Conservation (phyloP, 2,797 vertebrate genomes). For the Sciurus carolinensis region DNA sequence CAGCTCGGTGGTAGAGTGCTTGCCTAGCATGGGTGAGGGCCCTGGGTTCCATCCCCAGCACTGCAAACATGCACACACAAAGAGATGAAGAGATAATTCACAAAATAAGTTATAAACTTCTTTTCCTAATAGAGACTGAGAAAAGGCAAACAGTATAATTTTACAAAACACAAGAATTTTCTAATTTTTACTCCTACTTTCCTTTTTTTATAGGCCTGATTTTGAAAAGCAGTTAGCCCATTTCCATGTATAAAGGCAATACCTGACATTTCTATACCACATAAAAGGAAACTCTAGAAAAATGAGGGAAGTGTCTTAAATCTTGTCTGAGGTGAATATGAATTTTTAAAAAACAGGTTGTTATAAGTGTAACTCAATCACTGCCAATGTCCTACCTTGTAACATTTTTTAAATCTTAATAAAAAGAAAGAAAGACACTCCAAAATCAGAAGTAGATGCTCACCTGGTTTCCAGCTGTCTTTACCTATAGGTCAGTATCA, state of each 20-base stretch:
- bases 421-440: neutral
- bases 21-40: neutral
- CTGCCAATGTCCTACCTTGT: neutral
- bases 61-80: neutral
- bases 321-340: neutral
- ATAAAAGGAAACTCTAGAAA: constrained; percentile 4
- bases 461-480: constrained; percentile 62
- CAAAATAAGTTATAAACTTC: constrained; percentile 36
- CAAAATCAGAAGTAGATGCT: constrained; percentile 44
- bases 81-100: neutral
- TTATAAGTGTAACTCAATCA: neutral
- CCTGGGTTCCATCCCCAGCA: neutral
- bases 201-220: neutral
- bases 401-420: constrained; percentile 50
- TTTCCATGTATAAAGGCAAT: constrained; percentile 28
- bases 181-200: neutral
- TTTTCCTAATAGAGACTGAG: neutral
- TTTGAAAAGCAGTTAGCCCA: neutral
- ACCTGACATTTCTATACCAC: neutral
- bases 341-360: neutral
- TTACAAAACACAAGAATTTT: neutral
- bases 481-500: neutral
- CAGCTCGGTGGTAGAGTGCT: neutral
- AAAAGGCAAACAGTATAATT: constrained; percentile 9
- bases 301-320: neutral